Evolutionary conservation across 2,797 vertebrate genomes (phyloP), one percentile per base, ranked within the genome.

Genomic region (Sebastes nivosus): DNA sequence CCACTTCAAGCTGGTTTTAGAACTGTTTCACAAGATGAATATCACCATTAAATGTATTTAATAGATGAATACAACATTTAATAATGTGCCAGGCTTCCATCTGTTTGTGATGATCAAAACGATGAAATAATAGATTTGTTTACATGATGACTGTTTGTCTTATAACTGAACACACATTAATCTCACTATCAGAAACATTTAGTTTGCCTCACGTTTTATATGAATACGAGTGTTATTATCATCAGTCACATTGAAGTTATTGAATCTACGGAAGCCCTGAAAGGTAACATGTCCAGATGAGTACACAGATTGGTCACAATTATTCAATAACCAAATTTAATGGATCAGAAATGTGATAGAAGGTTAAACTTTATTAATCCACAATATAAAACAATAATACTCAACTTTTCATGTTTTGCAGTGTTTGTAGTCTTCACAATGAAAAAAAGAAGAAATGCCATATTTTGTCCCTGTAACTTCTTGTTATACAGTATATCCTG

Each of bases 371-470:
- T 18, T 36, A 16, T 29, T 36, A 59, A 38, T 25, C 4, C n/a
- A 25, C 12, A 29, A 22, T 42, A 29, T 20, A 46, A 60, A 38
- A 30, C 42, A 46, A 22, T 2, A 1, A 2, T 7, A 14, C 14
- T 66, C 12, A 14, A 5, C 24, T 12, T 32, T 3, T 30, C 32
- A 8, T 34, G 13, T 38, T 61, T 63, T 67, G 22, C 4, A 25
- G 7, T 57, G 22, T 81, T 52, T 54, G 8, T 27, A 6, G 4
- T 36, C 11, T 18, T 54, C 27, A 66, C 27, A 18, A 8, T 57
- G 13, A 52, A 13, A 64, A 75, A 59, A 59, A 59, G 8, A n/a
- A 57, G 18, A 80, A 54, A 79, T 13, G 71, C 16, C 74, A 70
- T 18, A 38, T 46, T 14, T 1, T 59, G 34, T 52, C 27, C 36